phyloP scores from a whole-genome alignment of 2,888 invertebrate species.

The Biston betularia region DNA sequence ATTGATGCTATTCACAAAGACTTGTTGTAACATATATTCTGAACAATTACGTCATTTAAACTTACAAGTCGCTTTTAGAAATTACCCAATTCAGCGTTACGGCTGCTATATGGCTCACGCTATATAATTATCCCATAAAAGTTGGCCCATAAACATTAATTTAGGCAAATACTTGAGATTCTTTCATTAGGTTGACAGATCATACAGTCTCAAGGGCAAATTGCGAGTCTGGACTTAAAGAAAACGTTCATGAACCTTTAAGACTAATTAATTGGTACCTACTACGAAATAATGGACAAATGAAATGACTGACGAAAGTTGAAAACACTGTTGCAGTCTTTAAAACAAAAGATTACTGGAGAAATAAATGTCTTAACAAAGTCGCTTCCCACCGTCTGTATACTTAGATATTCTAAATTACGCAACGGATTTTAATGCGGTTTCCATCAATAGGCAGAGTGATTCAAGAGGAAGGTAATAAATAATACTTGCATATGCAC shows the following conservation, averaged over 20 bases:
- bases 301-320: neutral
- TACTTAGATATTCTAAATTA: no score
- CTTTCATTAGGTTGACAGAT: slow-evolving; percentile 38
- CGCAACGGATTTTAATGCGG: no score
- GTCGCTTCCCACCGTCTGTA: no score
- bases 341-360: no score
- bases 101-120: slow-evolving; percentile 10
- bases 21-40: slow-evolving; percentile 14
- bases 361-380: no score
- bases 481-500: no score
- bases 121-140: slow-evolving; percentile 44
- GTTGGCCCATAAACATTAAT: slow-evolving; percentile 42
- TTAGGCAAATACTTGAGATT: slow-evolving; percentile 43
- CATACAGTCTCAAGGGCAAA: slow-evolving; percentile 22
- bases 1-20: slow-evolving; percentile 22
- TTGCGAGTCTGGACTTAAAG: slow-evolving; percentile 16
- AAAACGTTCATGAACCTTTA: slow-evolving; percentile 13
- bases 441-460: no score
- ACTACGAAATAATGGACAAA: neutral
- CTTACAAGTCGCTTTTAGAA: slow-evolving; percentile 16
- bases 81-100: slow-evolving; percentile 26
- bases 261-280: slow-evolving; percentile 9
- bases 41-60: slow-evolving; percentile 18
- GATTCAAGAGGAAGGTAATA: no score
- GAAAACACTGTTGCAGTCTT: no score